Base-by-base conservation (phyloP, 2,888 invertebrate genomes). In the Tetranychus truncatus region DNA sequence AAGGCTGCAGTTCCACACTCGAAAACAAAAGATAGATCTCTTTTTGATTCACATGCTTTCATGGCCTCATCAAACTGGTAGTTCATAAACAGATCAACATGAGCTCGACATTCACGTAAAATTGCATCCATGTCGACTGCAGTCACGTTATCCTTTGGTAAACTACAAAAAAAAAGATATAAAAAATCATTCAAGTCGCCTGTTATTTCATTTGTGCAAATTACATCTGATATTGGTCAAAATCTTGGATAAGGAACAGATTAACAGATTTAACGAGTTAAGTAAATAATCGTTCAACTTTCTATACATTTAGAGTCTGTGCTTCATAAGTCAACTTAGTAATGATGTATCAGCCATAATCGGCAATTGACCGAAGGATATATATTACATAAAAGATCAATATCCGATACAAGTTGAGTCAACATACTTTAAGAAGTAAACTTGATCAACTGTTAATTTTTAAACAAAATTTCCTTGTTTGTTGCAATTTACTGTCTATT, bases 91-190 rank as follows among this genome's bases (percentile, higher is more conserved):
- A 6, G 55, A 15, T 55, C 55, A 55, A 55, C 55, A 55, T 55
- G 55, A 55, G 55, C 55, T 55, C 55, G 55, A 55, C 55, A 55
- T 55, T 55, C 55, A 55, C 55, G 55, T 55, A 55, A 55, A 55
- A 55, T 55, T 0, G 15, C 11, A 55, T 55, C 55, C 55, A 55
- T 55, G 6, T 55, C 55, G 15, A 15, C 55, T 9, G 11, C 3
- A 15, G 55, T 55, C 55, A 55, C 11, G 9, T 55, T 55, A 15
- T 55, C 55, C 55, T 55, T 55, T 15, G 15, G 55, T 55, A 55
- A 55, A 34, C 34, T 34, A 2, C 24, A n/a, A n/a, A n/a, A 24
- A 24, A 24, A 24, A 24, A 24, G 24, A 2, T 24, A 3, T 5
- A 34, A 34, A 34, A 34, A 34, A 34, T 34, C 34, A 34, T 34